Evolutionary conservation across 2,888 invertebrate species (phyloP), one percentile per base, ranked within the genome.

Genomic region (Polietes domitor): DNA sequence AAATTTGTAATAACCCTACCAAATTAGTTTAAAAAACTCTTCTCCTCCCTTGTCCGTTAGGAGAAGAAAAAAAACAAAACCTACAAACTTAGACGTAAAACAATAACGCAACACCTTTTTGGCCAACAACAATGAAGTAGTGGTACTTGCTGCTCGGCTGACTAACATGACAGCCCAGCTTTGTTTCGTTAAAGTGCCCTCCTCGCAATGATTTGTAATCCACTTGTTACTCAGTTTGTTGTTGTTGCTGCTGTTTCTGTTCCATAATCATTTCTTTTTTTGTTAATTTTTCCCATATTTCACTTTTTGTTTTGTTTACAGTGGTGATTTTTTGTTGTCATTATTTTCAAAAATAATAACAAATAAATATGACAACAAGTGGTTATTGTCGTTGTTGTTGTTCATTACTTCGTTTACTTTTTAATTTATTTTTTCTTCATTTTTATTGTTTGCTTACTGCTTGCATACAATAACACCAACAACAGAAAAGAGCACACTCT

Each of bases 161-260:
- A 12, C 17, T n/a, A 50, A 17, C 53, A 50, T n/a, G n/a, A 17
- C 53, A 50, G 6, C 5, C 41, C 37, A 37, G 10, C 9, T 3
- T 12, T 37, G 37, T 2, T 37, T 37, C 10, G 4, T 37, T 41
- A 19, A 72, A 72, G 37, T 55, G 21, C 55, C 58, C 68, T 68
- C 58, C n/a, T 55, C 24, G 5, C 24, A 58, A 15, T 58, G 68
- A 73, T 41, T 73, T 58, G 72, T 73, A 73, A 73, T 37, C 58
- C 72, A 73, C 72, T 73, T 73, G 72, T 73, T 73, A 24, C 41
- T 21, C 17, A 41, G 10, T 41, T 4, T 41, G 12, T 41, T 43
- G 26, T 53, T 50, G 17, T 50, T 50, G 50, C 12, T 50, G 50
- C 12, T 50, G 21, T 0, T 58, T 58, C 26, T 19, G 26, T 58